phyloP scores from a whole-genome alignment of 2,113 vertebrate genomes.

The Phoxinus phoxinus region DNA sequence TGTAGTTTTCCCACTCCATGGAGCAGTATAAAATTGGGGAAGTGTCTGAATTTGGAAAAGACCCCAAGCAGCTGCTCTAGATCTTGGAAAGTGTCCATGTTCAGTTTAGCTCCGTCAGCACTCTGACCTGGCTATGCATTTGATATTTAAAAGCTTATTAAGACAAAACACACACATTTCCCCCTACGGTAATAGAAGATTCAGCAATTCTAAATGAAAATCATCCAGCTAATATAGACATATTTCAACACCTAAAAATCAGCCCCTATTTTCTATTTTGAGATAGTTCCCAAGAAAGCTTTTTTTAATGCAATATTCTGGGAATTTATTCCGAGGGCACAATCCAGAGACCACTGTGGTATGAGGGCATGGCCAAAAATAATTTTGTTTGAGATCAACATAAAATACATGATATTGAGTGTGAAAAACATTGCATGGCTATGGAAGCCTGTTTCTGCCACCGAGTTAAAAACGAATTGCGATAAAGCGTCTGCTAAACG shows the following conservation, averaged over 20 bases:
- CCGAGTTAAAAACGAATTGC: not conserved
- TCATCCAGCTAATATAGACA: not conserved
- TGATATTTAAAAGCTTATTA: conserved; percentile 29
- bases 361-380: not conserved
- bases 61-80: conserved; percentile 73
- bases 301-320: conserved; percentile 16
- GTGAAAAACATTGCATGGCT: not conserved
- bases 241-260: not conserved
- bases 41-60: conserved; percentile 65
- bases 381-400: not conserved
- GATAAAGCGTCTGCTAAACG: not conserved
- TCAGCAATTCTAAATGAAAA: not conserved
- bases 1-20: conserved; percentile 69
- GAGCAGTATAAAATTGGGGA: conserved; percentile 65
- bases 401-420: not conserved
- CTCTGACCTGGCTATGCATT: conserved; percentile 36
- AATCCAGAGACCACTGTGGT: conserved; percentile 18
- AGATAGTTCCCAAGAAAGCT: not conserved
- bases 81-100: conserved; percentile 62
- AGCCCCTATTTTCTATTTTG: conserved; percentile 10
- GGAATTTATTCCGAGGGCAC: conserved; percentile 30
- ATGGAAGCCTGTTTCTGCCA: not conserved
- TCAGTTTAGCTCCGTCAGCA: conserved; percentile 66
- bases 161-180: conserved; percentile 4
- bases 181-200: conserved; percentile 37